Conservation (phyloP, 2,113 vertebrate genomes). For the Nothocercus nigrocapillus region DNA sequence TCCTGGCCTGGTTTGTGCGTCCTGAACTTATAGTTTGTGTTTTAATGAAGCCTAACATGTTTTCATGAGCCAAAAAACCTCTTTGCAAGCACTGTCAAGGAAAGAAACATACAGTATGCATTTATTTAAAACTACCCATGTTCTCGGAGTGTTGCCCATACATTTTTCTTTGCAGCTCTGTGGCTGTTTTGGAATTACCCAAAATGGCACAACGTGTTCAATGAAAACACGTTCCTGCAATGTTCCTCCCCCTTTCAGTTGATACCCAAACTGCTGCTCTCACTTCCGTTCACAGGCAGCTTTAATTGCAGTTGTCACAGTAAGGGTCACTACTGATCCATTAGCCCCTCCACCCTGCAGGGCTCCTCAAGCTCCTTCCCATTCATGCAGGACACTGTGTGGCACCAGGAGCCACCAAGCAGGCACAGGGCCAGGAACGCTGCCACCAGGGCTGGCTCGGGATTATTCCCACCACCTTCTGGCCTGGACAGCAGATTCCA, state of each 20-base stretch:
- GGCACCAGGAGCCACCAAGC: not conserved
- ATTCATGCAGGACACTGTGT: constrained; percentile 24
- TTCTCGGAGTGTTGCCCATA: not conserved
- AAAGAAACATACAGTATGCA: not conserved
- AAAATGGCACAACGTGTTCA: not conserved
- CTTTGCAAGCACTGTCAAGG: not conserved
- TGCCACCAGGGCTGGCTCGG: not conserved
- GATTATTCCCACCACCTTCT: not conserved
- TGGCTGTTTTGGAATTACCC: not conserved
- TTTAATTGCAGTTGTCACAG: constrained; percentile 48
- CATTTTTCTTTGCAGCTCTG: not conserved
- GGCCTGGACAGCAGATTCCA: not conserved
- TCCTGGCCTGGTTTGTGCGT: not conserved
- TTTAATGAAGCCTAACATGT: not conserved
- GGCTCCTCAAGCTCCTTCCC: constrained; percentile 32
- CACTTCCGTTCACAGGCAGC: not conserved
- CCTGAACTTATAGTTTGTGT: not conserved
- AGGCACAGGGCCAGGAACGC: constrained; percentile 33
- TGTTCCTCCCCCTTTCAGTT: not conserved
- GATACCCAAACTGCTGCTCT: not conserved
- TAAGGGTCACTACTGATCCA: constrained; percentile 51
- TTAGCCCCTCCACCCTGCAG: constrained; percentile 1
- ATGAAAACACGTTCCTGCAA: not conserved
- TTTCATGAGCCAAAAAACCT: not conserved
- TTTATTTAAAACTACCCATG: not conserved